phyloP scores from a whole-genome alignment of 2,113 vertebrate species.

The Procavia capensis region DNA sequence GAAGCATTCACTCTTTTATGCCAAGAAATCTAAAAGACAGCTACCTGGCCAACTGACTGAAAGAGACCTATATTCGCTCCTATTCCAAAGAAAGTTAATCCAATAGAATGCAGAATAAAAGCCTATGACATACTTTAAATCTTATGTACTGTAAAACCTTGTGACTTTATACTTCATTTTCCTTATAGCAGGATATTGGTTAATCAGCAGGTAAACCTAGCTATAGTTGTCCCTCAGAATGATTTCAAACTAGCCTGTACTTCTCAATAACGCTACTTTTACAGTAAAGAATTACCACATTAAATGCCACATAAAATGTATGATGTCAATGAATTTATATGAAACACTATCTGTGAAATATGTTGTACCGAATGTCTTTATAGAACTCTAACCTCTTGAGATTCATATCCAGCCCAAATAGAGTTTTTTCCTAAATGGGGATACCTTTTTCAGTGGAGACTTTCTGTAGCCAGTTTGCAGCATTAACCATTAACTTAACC shows the following conservation, averaged over 20 bases:
- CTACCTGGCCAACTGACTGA: background rate
- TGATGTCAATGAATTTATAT: conserved; percentile 21
- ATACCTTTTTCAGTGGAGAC: conserved; percentile 1
- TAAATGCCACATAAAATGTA: conserved; percentile 18
- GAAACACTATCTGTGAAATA: conserved; percentile 32
- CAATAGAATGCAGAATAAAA: background rate
- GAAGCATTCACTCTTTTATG: background rate
- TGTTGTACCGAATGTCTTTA: background rate
- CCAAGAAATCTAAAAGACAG: background rate
- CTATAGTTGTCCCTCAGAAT: background rate
- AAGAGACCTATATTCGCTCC: background rate
- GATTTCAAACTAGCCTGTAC: conserved; percentile 18
- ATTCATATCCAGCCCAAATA: conserved; percentile 12
- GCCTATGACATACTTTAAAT: background rate
- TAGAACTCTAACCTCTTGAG: background rate
- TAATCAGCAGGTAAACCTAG: background rate
- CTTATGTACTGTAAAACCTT: background rate
- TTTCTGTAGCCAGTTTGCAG: background rate
- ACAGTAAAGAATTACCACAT: background rate
- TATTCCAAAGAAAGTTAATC: background rate
- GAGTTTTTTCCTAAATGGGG: background rate
- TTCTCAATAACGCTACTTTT: conserved; percentile 42
- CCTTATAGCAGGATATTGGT: background rate
- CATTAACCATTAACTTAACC: background rate
- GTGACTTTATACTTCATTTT: conserved; percentile 32